phyloP scores from a whole-genome alignment of 2,888 invertebrate species.

The Neoscelio sp. region DNA sequence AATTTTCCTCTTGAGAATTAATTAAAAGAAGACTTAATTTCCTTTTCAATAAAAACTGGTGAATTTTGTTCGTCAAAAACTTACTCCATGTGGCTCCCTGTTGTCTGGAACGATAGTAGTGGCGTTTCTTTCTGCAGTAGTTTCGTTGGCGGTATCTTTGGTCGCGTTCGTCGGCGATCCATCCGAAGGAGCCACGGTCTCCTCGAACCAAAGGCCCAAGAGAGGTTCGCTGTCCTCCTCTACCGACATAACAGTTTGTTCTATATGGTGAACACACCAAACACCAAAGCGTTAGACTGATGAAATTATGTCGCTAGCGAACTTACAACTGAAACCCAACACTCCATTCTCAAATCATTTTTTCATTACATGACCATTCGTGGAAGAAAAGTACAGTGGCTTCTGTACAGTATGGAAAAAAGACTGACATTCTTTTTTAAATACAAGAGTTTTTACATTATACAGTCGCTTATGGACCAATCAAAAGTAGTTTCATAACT shows the following conservation, averaged over 20 bases:
- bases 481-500: too few species aligned
- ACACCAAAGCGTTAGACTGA: conserved; percentile 76
- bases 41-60: too few species aligned
- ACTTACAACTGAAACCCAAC: conserved; percentile 49
- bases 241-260: conserved; percentile 82
- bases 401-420: too few species aligned
- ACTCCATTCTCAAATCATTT: conserved; percentile 11
- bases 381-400: too few species aligned
- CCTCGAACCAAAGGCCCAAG: conserved; percentile 97
- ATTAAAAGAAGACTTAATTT: too few species aligned
- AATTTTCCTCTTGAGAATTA: too few species aligned
- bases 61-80: background rate
- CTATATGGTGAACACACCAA: conserved; percentile 76
- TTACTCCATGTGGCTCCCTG: conserved; percentile 88
- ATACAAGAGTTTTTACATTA: too few species aligned
- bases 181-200: conserved; percentile 93
- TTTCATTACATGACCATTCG: background rate
- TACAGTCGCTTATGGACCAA: too few species aligned
- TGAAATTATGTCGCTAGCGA: conserved; percentile 50
- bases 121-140: conserved; percentile 84
- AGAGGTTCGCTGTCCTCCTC: conserved; percentile 93
- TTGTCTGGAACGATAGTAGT: conserved; percentile 89
- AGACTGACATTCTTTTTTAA: too few species aligned
- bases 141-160: conserved; percentile 83
- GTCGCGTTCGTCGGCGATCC: conserved; percentile 85